Percentiles rank a stretch among this genome's conserved stretches.
Evolutionary conservation across 2,113 vertebrate species (phyloP).

Genomic region (Boulengeromyrus knoepffleri): DNA sequence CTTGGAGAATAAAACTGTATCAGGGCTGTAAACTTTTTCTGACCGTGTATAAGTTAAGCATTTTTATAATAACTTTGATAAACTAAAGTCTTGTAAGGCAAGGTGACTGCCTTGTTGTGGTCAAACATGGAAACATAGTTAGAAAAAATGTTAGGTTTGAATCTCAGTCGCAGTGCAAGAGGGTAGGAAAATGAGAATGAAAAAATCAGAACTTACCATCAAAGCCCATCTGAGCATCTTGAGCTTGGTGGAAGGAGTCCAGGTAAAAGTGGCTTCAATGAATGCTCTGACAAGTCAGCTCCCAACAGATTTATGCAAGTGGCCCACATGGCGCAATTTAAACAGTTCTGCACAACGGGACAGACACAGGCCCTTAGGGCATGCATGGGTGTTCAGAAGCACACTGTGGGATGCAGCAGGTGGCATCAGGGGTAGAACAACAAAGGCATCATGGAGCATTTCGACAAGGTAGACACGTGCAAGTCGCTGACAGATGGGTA

Average conservation of each 20-base stretch:
- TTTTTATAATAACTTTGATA: neutral
- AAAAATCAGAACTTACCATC: neutral
- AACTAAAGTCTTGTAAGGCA: neutral
- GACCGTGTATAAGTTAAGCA: neutral
- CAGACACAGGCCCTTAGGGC: neutral
- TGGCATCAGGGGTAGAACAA: neutral
- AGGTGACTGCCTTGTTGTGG: neutral
- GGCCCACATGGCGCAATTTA: neutral
- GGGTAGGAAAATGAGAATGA: neutral
- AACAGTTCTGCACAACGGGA: neutral
- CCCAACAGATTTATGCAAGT: neutral
- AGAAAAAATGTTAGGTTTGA: neutral
- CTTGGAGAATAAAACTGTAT: neutral
- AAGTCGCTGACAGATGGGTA: neutral
- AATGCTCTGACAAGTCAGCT: neutral
- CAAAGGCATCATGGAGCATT: neutral
- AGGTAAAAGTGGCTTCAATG: neutral
- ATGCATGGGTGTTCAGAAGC: neutral
- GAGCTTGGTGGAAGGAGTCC: neutral
- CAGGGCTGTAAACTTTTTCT: neutral
- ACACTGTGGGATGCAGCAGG: neutral
- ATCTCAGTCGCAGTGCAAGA: neutral
- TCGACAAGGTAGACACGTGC: neutral
- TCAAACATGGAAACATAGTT: neutral
- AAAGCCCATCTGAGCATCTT: neutral